These are phyloP conservation scores for Lycocerus yunnanus DNA, from an alignment of 2,888 invertebrate genomes.

Conservation along the genomic window DNA sequence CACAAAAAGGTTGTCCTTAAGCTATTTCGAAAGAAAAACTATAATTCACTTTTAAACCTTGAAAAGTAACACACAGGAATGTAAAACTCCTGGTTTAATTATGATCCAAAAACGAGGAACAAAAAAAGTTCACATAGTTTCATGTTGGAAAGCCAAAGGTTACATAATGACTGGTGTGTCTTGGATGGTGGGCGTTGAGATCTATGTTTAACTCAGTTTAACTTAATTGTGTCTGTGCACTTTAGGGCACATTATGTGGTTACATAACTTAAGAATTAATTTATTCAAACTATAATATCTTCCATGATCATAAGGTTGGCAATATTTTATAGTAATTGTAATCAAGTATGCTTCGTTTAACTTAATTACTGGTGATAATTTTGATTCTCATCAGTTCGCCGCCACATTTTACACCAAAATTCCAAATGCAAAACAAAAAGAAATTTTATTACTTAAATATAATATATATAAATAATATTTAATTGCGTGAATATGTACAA, in stretches of 20 bases:
- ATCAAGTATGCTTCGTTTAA: neutral
- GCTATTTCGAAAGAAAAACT: neutral
- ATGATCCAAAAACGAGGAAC: neutral
- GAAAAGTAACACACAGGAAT: neutral
- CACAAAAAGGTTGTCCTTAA: neutral
- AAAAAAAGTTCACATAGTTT: constrained; percentile 15
- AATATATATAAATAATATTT: neutral
- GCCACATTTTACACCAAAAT: neutral
- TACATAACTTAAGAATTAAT: constrained; percentile 1
- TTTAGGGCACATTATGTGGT: neutral
- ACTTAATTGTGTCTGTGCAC: constrained; percentile 4
- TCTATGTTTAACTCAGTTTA: constrained; percentile 6
- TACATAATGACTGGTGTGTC: constrained; percentile 10
- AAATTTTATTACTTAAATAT: neutral
- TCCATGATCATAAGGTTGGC: neutral
- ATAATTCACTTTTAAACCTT: neutral
- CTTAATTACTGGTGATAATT: neutral
- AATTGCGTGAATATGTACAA: neutral
- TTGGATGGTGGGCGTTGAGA: constrained; percentile 7
- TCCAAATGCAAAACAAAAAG: neutral
- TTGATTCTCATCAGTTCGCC: neutral
- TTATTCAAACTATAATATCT: neutral
- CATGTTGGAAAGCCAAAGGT: constrained; percentile 17
- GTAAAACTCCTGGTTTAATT: constrained; percentile 3
- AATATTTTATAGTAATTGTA: neutral